These are phyloP conservation scores for Python bivittatus DNA, from an alignment of 2,113 vertebrate genomes.

Conservation along the genomic window DNA sequence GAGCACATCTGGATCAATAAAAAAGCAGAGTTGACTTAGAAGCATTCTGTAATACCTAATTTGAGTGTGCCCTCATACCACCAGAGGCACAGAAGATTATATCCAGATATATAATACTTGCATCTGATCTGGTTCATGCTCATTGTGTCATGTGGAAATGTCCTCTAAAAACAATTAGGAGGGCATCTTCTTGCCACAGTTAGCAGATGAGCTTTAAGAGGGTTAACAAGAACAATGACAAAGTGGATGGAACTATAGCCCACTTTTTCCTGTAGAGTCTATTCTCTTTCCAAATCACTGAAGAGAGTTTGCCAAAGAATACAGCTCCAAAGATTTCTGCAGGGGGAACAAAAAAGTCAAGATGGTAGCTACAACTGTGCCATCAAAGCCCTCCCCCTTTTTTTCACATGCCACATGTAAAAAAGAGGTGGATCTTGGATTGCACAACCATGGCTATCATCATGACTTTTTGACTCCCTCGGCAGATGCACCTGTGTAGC, in stretches of 20 bases:
- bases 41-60: neutral
- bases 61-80: neutral
- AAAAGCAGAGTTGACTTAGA: neutral
- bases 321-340: neutral
- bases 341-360: neutral
- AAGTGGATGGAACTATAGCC: neutral
- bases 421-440: neutral
- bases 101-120: neutral
- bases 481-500: neutral
- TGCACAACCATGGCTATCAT: neutral
- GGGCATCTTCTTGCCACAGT: neutral
- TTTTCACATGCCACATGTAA: neutral
- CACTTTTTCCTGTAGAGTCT: neutral
- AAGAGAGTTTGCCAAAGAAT: neutral
- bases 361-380: neutral
- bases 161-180: neutral
- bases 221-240: neutral
- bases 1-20: neutral
- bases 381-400: neutral
- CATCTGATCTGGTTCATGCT: neutral
- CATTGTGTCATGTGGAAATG: neutral
- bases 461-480: neutral
- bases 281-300: neutral
- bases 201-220: neutral
- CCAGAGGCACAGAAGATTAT: neutral